A percentile compares a stretch with the other conserved stretches of the same genome.
Evolutionary conservation across 2,113 vertebrate species (phyloP).

Genomic region (Fukomys damarensis): DNA sequence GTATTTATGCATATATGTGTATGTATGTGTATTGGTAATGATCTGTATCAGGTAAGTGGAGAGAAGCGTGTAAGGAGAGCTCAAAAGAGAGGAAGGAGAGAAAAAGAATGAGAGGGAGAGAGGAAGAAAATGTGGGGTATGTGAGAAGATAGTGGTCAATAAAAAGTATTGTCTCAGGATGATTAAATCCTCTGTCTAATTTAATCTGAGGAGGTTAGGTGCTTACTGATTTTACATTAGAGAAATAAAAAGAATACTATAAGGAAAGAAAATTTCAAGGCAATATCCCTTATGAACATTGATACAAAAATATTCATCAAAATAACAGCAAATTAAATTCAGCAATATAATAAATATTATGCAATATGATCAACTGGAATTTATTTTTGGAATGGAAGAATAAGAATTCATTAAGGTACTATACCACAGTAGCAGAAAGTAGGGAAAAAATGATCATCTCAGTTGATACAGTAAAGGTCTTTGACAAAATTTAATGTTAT

Average conservation of each 20-base stretch:
- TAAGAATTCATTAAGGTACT: background rate
- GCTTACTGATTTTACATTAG: background rate
- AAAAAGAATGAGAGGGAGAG: background rate
- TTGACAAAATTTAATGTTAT: background rate
- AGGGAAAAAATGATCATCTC: background rate
- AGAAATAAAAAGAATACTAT: background rate
- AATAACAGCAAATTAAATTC: background rate
- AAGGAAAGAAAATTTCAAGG: background rate
- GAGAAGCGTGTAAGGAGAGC: background rate
- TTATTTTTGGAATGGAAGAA: background rate
- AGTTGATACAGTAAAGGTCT: background rate
- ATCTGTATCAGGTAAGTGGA: background rate
- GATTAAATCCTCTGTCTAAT: background rate
- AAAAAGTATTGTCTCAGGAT: background rate
- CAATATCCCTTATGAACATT: background rate
- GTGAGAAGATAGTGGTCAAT: background rate
- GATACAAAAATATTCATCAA: background rate
- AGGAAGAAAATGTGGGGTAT: background rate
- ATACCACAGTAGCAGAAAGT: background rate
- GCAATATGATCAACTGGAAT: background rate
- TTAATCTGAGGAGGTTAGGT: background rate
- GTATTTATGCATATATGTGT: background rate
- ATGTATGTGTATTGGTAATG: background rate
- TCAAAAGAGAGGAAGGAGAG: background rate
- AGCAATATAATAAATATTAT: background rate